A percentile compares a stretch with the other conserved stretches of the same genome.
These are phyloP conservation scores for Fragum fragum DNA, from an alignment of 2,888 invertebrate genomes.

Conservation along the genomic window DNA sequence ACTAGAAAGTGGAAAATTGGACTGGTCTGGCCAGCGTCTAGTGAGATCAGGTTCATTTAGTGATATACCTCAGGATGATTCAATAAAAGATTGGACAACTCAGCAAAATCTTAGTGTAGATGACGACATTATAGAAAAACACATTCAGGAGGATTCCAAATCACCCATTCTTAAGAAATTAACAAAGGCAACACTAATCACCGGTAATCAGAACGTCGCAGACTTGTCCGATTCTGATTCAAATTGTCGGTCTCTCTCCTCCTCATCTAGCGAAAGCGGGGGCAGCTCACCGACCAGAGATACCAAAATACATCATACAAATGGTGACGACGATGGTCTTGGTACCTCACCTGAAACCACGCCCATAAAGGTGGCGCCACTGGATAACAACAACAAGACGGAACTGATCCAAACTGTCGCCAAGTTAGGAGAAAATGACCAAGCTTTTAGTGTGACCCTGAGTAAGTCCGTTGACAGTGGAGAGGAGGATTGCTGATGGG, in stretches of 20 bases:
- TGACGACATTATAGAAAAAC: conserved; percentile 61
- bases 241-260: conserved; percentile 60
- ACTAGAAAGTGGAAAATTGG: conserved; percentile 60
- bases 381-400: conserved; percentile 42
- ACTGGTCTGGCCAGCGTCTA: conserved; percentile 80
- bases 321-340: conserved; percentile 68
- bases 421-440: conserved; percentile 47
- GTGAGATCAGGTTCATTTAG: conserved; percentile 78
- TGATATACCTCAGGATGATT: conserved; percentile 77
- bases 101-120: conserved; percentile 61
- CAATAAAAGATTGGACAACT: conserved; percentile 75
- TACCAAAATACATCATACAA: conserved; percentile 49
- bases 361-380: conserved; percentile 57
- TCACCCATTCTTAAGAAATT: conserved; percentile 56
- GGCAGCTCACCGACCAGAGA: conserved; percentile 46
- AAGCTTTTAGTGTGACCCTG: conserved; percentile 54
- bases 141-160: conserved; percentile 57
- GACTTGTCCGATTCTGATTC: conserved; percentile 75
- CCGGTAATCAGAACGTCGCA: conserved; percentile 36
- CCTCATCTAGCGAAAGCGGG: conserved; percentile 59
- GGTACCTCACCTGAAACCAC: conserved; percentile 67
- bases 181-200: conserved; percentile 54
- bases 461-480: conserved; percentile 51
- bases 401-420: conserved; percentile 51
- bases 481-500: conserved; percentile 61